These are phyloP conservation scores for Cephalotes varians DNA, from an alignment of 2,888 invertebrate genomes.

Conservation along the genomic window DNA sequence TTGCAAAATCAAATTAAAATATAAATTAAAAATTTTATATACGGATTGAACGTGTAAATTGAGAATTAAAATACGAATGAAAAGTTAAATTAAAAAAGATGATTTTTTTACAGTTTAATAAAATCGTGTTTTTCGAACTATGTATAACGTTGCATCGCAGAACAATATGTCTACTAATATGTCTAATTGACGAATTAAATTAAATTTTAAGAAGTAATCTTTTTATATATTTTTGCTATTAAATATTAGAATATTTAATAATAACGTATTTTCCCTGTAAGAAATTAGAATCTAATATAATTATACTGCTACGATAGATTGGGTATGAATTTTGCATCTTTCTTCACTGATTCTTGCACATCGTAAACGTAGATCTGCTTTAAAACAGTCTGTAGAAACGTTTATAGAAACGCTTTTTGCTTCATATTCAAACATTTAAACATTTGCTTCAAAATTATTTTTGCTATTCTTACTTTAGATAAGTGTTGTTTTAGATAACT, in stretches of 20 bases:
- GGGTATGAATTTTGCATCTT: slow-evolving; percentile 24
- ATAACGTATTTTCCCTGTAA: background rate
- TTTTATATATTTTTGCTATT: background rate
- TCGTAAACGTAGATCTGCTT: background rate
- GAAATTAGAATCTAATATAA: background rate
- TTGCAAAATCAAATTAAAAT: background rate
- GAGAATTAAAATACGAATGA: background rate
- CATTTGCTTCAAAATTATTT: slow-evolving; percentile 21
- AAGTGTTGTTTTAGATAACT: background rate
- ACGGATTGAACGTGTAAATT: background rate
- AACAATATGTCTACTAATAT: background rate
- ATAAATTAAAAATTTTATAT: background rate
- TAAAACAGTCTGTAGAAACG: slow-evolving; percentile 6
- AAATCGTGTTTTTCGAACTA: background rate
- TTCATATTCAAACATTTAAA: background rate
- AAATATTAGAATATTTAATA: background rate
- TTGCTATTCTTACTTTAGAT: background rate
- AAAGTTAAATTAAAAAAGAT: background rate
- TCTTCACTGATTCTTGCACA: background rate
- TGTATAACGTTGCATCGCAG: background rate
- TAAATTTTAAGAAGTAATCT: background rate
- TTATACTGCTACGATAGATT: background rate
- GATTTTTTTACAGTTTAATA: background rate
- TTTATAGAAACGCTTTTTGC: background rate
- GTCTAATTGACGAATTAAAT: background rate